Evolutionary conservation across 2,113 vertebrate species (phyloP), one percentile per base, ranked within the genome.

Genomic region (Centropus bengalensis): DNA sequence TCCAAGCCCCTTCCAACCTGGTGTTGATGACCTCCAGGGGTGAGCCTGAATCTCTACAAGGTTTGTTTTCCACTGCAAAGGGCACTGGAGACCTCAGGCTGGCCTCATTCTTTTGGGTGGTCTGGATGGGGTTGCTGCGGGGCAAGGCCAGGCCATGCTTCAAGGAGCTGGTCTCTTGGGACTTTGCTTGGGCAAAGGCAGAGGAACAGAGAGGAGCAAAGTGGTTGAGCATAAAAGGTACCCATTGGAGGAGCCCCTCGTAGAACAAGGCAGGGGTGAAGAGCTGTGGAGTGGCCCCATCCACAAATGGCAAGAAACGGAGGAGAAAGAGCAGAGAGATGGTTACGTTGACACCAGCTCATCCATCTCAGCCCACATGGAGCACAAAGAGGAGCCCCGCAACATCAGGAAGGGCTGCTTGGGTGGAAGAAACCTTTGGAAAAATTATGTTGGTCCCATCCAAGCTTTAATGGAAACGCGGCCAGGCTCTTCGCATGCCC

Each of bases 191-290:
- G 30, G 33, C 20, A 62, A 15, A 32, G 36, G 67, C 38, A 80
- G 20, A 76, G 66, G 38, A 11, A 28, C 7, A 49, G 33, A 56
- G 44, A 55, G 15, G 62, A 38, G 64, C 0, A 12, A 33, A 67
- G 76, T 13, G 64, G n/a, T 13, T 22, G 82, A 89, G 62, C 27
- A 10, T 45, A 15, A 88, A 54, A 78, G 93, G 88, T 99, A 99
- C 98, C 99, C 98, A 98, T 98, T 97, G 97, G 93, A 98, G 98
- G 92, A 98, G 98, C 91, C 97, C 98, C 93, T 99, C 98, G 38
- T 90, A 96, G 95, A 98, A 90, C 97, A 98, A 97, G 93, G 97
- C 98, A 26, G 98, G 96, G 63, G 98, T 96, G 96, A 98, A 94
- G 96, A 99, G 95, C 99, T 99, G 96, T 58, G 64, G 85, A 62